phyloP scores from a whole-genome alignment of 2,888 invertebrate genomes.

The Disparrhopalites patrizii region DNA sequence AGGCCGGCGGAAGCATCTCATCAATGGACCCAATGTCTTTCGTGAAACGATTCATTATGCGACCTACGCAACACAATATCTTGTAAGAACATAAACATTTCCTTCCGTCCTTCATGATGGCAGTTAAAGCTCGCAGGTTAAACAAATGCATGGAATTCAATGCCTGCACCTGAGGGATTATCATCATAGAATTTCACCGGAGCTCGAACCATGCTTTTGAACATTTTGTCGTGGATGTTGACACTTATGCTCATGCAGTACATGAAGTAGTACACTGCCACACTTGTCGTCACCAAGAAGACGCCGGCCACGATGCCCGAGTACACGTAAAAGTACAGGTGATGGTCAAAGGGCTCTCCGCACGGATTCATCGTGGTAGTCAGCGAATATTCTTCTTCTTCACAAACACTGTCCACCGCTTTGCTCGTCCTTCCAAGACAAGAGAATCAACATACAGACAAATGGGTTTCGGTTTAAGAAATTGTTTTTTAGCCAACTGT shows the following conservation, averaged over 20 bases:
- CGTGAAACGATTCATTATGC: constrained; percentile 77
- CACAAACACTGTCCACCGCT: not conserved
- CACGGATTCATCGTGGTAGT: not conserved
- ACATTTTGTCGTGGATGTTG: constrained; percentile 55
- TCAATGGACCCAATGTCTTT: constrained; percentile 78
- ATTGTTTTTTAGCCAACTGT: not conserved
- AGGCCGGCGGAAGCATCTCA: constrained; percentile 64
- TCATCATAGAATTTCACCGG: constrained; percentile 50
- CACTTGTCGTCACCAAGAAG: constrained; percentile 32
- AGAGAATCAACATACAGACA: not conserved
- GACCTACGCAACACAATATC: constrained; percentile 55
- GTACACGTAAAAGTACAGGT: not conserved
- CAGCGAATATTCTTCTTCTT: not conserved
- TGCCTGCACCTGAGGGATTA: constrained; percentile 42
- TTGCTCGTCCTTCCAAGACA: constrained; percentile 6
- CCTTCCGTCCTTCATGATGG: not conserved
- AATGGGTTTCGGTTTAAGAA: not conserved
- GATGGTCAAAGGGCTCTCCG: constrained; percentile 4
- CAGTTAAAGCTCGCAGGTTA: too few species aligned
- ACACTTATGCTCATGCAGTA: constrained; percentile 53
- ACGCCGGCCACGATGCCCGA: constrained; percentile 48
- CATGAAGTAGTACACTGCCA: constrained; percentile 49
- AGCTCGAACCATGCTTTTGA: constrained; percentile 53
- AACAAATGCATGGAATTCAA: not conserved
- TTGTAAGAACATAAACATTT: not conserved